These are phyloP conservation scores for Thelaira solivaga DNA, from an alignment of 2,888 invertebrate species.

Conservation along the genomic window DNA sequence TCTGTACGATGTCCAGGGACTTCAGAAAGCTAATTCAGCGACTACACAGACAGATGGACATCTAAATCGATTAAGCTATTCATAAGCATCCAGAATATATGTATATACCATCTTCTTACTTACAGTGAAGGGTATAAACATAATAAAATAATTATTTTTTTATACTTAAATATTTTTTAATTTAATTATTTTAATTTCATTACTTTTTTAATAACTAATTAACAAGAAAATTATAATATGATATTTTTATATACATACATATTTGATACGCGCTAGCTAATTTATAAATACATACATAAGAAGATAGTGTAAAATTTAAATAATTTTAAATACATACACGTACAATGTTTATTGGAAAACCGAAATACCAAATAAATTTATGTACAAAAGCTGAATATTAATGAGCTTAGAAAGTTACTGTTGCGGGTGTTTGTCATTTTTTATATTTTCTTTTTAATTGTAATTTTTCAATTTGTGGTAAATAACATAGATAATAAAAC, in stretches of 20 bases:
- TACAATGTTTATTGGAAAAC: no score
- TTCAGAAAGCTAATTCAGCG: no score
- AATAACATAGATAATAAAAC: no score
- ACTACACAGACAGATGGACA: no score
- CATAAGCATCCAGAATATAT: no score
- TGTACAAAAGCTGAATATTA: neutral
- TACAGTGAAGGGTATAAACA: no score
- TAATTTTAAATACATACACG: no score
- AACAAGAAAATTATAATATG: conserved; percentile 41
- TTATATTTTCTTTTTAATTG: conserved; percentile 5
- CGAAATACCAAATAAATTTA: conserved; percentile 24
- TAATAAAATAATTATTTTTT: neutral
- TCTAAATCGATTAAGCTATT: no score
- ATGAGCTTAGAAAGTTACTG: neutral
- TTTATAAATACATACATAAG: conserved; percentile 16
- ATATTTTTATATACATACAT: conserved; percentile 5
- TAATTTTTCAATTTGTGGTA: no score
- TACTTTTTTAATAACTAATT: conserved; percentile 31
- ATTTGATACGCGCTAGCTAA: conserved; percentile 28
- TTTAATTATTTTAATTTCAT: neutral
- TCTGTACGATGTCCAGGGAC: no score
- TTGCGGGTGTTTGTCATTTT: conserved; percentile 41
- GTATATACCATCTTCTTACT: no score
- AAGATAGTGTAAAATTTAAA: neutral
- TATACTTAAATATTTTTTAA: neutral